Base-by-base conservation (phyloP, 53 echinoderm and acorn worm genomes). In the Mesocentrotus franciscanus region DNA sequence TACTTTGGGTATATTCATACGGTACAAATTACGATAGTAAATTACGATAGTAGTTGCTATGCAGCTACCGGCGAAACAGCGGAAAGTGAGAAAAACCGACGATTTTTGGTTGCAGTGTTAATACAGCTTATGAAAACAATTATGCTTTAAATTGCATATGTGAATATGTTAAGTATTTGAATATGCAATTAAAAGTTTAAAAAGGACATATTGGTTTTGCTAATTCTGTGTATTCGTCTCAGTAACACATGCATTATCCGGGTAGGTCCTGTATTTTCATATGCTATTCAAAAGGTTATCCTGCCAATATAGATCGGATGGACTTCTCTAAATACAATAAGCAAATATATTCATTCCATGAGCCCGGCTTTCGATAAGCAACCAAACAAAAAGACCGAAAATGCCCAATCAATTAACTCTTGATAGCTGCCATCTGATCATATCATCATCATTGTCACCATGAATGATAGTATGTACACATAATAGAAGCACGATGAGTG, bases 1-100 rank as follows among this genome's bases (percentile, higher is more conserved):
- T 93, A n/a, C n/a, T n/a, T n/a, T n/a, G n/a, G n/a, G n/a, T n/a
- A 93, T 93, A 93, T 83, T 93, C 83, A 93, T 93, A 93, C 29
- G 81, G 59, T 81, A 93, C 83, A 49, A 93, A 93, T 93, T 59
- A 93, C 92, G 42, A 93, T 79, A 81, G 93, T 81, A 81, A 93
- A 93, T 93, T n/a, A n/a, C n/a, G n/a, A n/a, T n/a, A n/a, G n/a
- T n/a, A n/a, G n/a, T n/a, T n/a, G n/a, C n/a, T n/a, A n/a, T n/a
- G n/a, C n/a, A n/a, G n/a, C n/a, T n/a, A n/a, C n/a, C n/a, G n/a
- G n/a, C n/a, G n/a, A n/a, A n/a, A n/a, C n/a, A n/a, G n/a, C n/a
- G n/a, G n/a, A n/a, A n/a, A n/a, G n/a, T n/a, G n/a, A n/a, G n/a
- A n/a, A n/a, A n/a, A n/a, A n/a, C n/a, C n/a, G n/a, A n/a, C n/a